phyloP scores from a whole-genome alignment of 2,888 invertebrate species.

The Sialis lutaria region DNA sequence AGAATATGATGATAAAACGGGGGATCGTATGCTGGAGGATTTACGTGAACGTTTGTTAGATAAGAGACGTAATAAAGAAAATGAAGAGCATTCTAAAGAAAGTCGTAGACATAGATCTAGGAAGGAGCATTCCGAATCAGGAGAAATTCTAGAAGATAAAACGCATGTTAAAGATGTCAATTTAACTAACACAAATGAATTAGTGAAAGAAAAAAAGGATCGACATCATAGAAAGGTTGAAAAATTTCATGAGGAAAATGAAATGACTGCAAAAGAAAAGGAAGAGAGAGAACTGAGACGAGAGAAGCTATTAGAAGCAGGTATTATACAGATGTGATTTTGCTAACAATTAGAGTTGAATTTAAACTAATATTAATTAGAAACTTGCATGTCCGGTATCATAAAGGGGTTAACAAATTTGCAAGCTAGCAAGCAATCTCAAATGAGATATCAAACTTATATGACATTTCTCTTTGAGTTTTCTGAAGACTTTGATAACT shows the following conservation, averaged over 20 bases:
- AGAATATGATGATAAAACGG: constrained; percentile 26
- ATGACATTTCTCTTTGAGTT: no score
- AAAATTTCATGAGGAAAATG: constrained; percentile 28
- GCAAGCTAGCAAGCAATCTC: no score
- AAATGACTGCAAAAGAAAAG: constrained; percentile 22
- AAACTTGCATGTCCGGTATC: no score
- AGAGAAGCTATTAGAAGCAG: constrained; percentile 51
- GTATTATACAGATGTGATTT: constrained; percentile 19
- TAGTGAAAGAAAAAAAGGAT: constrained; percentile 1
- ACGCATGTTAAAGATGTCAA: constrained; percentile 27
- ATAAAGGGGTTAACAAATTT: no score
- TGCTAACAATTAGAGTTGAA: not conserved
- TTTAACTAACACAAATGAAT: constrained; percentile 18
- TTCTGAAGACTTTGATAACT: no score
- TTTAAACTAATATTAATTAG: no score
- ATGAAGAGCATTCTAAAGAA: constrained; percentile 15
- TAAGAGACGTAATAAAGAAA: constrained; percentile 49
- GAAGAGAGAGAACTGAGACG: constrained; percentile 36
- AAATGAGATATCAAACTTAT: no score
- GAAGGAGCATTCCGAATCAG: constrained; percentile 9
- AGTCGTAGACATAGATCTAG: constrained; percentile 7
- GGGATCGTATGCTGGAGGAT: constrained; percentile 53
- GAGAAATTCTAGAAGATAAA: constrained; percentile 19
- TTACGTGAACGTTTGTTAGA: constrained; percentile 53
- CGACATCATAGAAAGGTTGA: constrained; percentile 4